Conservation (phyloP, 2,113 vertebrate species). For the Engraulis encrasicolus region DNA sequence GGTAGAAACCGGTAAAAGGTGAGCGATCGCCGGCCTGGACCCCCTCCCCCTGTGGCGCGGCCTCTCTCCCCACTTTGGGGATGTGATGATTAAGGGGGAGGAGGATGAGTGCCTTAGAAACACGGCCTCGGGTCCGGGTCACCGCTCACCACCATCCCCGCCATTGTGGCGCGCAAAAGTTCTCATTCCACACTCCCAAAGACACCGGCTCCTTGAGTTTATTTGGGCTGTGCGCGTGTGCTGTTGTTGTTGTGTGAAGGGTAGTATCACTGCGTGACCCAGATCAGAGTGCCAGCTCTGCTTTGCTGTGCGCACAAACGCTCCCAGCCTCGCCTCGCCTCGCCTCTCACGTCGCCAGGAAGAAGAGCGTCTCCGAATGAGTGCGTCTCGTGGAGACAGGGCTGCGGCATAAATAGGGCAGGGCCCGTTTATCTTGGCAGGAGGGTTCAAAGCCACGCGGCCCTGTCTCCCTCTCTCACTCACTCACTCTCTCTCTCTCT, state of each 20-base stretch:
- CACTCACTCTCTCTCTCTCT: too few relatives aligned
- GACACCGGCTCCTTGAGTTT: too few relatives aligned
- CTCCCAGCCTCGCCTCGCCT: too few relatives aligned
- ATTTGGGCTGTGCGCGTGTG: background rate
- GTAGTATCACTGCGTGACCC: slow-evolving; percentile 23
- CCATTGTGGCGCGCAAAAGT: too few relatives aligned
- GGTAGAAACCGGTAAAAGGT: slow-evolving; percentile 26
- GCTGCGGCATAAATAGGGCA: slow-evolving; percentile 87
- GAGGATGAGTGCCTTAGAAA: slow-evolving; percentile 60
- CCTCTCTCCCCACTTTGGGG: slow-evolving; percentile 53
- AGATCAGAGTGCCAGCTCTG: slow-evolving; percentile 57
- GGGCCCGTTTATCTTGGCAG: slow-evolving; percentile 88
- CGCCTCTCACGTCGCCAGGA: slow-evolving; percentile 68
- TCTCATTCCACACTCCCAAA: slow-evolving; percentile 31
- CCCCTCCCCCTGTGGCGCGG: slow-evolving; percentile 50
- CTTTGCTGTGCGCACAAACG: too few relatives aligned
- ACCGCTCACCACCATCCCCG: slow-evolving; percentile 71
- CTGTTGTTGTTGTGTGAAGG: background rate
- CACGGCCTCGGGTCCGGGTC: slow-evolving; percentile 64
- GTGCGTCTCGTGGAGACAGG: slow-evolving; percentile 69
- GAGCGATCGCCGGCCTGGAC: background rate
- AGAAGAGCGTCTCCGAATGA: slow-evolving; percentile 63
- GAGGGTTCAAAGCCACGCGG: slow-evolving; percentile 70
- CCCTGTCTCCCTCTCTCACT: too few relatives aligned
- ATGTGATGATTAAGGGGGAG: slow-evolving; percentile 60